These are phyloP conservation scores for Cetoscarus ocellatus DNA, from an alignment of 2,797 vertebrate genomes.

Conservation along the genomic window DNA sequence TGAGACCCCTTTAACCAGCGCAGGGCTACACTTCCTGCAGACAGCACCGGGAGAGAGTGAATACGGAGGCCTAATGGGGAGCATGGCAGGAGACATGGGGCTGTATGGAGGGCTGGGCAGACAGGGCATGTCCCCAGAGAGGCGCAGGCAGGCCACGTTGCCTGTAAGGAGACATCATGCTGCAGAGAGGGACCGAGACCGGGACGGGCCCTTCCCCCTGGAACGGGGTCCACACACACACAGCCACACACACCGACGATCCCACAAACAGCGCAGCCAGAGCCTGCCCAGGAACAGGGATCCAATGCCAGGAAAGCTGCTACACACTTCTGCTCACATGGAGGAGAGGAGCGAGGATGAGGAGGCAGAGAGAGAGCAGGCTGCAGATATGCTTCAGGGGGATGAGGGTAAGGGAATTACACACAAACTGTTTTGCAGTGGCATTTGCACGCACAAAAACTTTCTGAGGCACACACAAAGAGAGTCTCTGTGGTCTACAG, in stretches of 20 bases:
- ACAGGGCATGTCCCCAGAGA: conserved; percentile 81
- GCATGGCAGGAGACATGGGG: conserved; percentile 76
- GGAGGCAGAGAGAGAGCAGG: conserved; percentile 75
- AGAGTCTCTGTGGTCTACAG: background rate
- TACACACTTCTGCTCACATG: conserved; percentile 79
- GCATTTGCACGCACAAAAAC: background rate
- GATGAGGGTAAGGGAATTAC: conserved; percentile 74
- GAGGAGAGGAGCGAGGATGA: conserved; percentile 88
- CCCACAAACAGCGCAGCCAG: conserved; percentile 90
- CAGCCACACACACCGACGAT: conserved; percentile 79
- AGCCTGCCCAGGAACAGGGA: conserved; percentile 90
- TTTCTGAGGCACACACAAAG: background rate
- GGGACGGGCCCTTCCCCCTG: conserved; percentile 91
- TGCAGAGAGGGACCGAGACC: conserved; percentile 84
- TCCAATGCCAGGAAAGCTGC: conserved; percentile 75
- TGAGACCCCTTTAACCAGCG: conserved; percentile 91
- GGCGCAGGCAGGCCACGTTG: conserved; percentile 80
- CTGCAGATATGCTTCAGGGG: conserved; percentile 70
- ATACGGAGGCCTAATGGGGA: conserved; percentile 74
- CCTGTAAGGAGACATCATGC: conserved; percentile 87
- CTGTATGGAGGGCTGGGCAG: conserved; percentile 76
- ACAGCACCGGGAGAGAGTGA: conserved; percentile 87
- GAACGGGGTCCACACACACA: conserved; percentile 85
- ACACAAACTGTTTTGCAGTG: conserved; percentile 6
- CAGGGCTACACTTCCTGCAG: conserved; percentile 92